Base-by-base conservation (phyloP, 2,113 vertebrate species). In the Stegastes partitus region DNA sequence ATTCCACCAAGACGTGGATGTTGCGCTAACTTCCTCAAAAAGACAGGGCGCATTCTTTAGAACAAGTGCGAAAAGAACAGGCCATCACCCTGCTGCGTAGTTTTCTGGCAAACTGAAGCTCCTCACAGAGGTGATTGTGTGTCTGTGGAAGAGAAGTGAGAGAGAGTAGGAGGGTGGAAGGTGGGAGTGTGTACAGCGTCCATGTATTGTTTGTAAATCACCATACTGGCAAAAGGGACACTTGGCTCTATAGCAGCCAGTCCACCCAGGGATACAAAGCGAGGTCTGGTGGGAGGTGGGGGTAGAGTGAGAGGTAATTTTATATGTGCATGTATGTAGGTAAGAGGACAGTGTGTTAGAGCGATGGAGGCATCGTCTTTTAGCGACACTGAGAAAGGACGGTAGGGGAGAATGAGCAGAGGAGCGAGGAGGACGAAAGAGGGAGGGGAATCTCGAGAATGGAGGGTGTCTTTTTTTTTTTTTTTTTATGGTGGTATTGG, bases 121-220 rank as follows among this genome's bases (percentile, higher is more conserved):
- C 74, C 83, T 90, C 85, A 77, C 85, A 85, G 82, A 90, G 82
- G 83, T 87, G 87, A 91, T 79, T 91, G 77, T 84, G 79, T 82
- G 80, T 84, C 76, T 88, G 77, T 83, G 81, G 88, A 84, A 77
- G 76, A 84, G 72, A 86, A 91, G 89, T 89, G 90, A 92, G 82
- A 88, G 81, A 72, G 83, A 84, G 86, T 82, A 83, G 89, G 91
- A 89, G 87, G 81, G 88, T 89, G 88, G 82, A 91, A 88, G 81
- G 92, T 92, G 87, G 89, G 90, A 86, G 91, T 76, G 89, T 86
- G 90, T 93, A 86, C 88, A 89, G 85, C 78, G 76, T 92, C 87
- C 86, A 90, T 92, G 90, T 84, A 92, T 93, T 92, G 92, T 93
- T 93, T 93, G 92, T 91, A 93, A 93, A 93, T 93, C 92, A 84